A percentile compares a stretch with the other conserved stretches of the same genome.
Conservation (phyloP, 2,797 vertebrate genomes). For the Oreonectes daqikongensis region DNA sequence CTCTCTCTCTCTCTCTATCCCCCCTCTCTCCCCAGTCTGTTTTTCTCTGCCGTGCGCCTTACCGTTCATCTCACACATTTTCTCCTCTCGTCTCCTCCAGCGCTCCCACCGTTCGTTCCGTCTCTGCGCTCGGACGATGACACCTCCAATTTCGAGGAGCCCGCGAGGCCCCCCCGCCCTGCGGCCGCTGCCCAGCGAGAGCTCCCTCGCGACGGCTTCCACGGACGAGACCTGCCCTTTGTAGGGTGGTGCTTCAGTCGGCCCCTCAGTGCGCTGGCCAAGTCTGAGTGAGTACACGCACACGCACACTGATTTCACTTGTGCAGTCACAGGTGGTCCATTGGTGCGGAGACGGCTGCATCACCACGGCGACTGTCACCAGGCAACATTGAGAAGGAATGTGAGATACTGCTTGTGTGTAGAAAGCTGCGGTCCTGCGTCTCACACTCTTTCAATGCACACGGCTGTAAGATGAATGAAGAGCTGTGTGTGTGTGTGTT, state of each 20-base stretch:
- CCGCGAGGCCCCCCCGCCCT: constrained; percentile 88
- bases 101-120: constrained; percentile 97
- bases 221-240: constrained; percentile 94
- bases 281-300: constrained; percentile 91
- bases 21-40: constrained; percentile 20
- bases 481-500: constrained; percentile 42
- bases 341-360: constrained; percentile 47
- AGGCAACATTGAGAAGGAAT: constrained; percentile 60
- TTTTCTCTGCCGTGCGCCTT: constrained; percentile 46
- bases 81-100: constrained; percentile 81
- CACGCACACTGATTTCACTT: constrained; percentile 34
- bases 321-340: constrained; percentile 59
- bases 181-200: constrained; percentile 85
- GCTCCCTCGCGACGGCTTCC: constrained; percentile 88
- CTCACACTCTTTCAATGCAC: constrained; percentile 65
- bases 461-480: constrained; percentile 44
- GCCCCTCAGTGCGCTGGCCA: constrained; percentile 87
- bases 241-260: constrained; percentile 98
- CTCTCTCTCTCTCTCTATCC: background rate
- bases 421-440: constrained; percentile 43
- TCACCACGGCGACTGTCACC: constrained; percentile 62
- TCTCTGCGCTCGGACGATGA: constrained; percentile 96
- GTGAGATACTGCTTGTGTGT: constrained; percentile 60
- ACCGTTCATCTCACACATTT: constrained; percentile 77
- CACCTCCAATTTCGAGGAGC: constrained; percentile 99